Evolutionary conservation across 2,797 vertebrate species (phyloP).

Genomic region (Pristis pectinata): DNA sequence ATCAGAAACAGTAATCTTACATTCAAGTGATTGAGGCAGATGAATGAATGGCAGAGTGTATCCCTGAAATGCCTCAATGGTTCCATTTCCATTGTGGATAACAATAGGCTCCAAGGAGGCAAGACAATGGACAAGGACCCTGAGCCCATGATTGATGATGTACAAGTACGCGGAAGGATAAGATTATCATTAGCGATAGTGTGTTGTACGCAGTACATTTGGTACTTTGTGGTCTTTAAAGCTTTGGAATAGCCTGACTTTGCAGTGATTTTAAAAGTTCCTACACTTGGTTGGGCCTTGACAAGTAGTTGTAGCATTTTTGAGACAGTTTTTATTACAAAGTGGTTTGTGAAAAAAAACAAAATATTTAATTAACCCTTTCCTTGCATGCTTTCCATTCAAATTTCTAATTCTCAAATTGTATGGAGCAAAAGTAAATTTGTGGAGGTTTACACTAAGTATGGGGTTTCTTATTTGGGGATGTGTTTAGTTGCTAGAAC

Average conservation of each 20-base stretch:
- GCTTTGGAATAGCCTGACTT: background rate
- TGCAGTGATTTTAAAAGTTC: background rate
- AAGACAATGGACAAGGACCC: background rate
- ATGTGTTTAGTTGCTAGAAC: conserved; percentile 3
- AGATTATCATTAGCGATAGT: background rate
- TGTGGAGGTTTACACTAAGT: background rate
- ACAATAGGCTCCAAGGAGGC: background rate
- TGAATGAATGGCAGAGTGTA: too few species aligned
- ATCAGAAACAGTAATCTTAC: too few species aligned
- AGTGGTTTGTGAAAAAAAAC: background rate
- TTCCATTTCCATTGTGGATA: background rate
- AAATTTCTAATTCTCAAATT: background rate
- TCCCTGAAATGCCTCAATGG: too few species aligned
- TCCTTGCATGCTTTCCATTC: background rate
- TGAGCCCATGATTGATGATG: background rate
- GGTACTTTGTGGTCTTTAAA: background rate
- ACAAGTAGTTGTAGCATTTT: background rate
- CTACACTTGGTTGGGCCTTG: background rate
- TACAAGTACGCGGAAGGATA: background rate
- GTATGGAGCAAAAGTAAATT: background rate
- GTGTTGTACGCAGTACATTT: background rate
- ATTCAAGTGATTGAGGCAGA: too few species aligned
- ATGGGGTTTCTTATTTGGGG: background rate
- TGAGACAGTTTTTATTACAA: background rate
- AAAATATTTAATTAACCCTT: background rate